Base-by-base conservation (phyloP, 2,113 vertebrate species). In the Fulica atra region DNA sequence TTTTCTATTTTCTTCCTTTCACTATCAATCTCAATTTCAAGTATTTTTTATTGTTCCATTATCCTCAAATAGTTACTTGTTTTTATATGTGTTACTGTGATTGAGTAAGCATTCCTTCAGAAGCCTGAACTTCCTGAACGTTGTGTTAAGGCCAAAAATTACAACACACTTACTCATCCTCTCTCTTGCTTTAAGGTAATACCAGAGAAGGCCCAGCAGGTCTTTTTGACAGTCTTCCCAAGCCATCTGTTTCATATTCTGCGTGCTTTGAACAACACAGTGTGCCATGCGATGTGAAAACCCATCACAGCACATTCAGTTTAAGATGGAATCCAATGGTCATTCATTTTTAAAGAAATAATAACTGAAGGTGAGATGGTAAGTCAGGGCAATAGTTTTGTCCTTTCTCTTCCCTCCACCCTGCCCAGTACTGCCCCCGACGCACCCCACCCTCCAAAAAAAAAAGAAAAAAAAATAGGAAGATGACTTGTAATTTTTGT, bases 151-250 rank as follows among this genome's bases (percentile, higher is more conserved):
- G 89, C 87, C 89, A 94, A 93, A 93, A 95, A 94, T 91, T 81
- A 92, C 73, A 85, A 78, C 63, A 82, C 44, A 56, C n/a, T 92
- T 96, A 83, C 66, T 95, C 83, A 93, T 88, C 36, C 7, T 84
- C 60, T 88, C 46, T 79, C 69, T 89, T 85, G 69, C 16, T 86
- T 87, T 90, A 90, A 95, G 89, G 85, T 95, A 92, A 83, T 42
- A 95, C 17, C 56, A 95, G 77, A 92, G 82, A 96, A 81, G n/a
- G n/a, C 93, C 72, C 95, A 96, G 91, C 82, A 88, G 91, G 93
- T 69, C 70, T 88, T 94, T 84, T 44, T 93, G 65, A 93, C 54
- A 83, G 59, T 42, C 63, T 96, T 88, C 76, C 72, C 50, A 66
- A 93, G 50, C 86, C 83, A 86, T 96, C 95, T 97, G 90, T 71